Base-by-base conservation (phyloP, 2,888 invertebrate species). In the Oxytorus armatus region DNA sequence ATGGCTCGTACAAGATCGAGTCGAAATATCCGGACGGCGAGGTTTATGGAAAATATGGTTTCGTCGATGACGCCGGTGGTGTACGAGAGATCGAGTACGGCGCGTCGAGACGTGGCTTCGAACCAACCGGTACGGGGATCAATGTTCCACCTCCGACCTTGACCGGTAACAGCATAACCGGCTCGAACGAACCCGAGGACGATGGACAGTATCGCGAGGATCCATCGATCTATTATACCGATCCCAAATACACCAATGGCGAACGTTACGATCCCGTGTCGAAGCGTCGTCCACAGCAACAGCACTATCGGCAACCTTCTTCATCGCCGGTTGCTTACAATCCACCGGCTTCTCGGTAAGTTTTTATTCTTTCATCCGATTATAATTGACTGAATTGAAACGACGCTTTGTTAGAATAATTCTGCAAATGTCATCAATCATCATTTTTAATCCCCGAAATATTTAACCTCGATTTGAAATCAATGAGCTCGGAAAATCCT, bases 1-100 rank as follows among this genome's bases (percentile, higher is more conserved):
- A 97, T 88, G 97, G 96, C 8, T 95, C 96, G 61, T 97, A 96
- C 93, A 97, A 97, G 92, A 97, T 97, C 82, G 97, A 97, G 91
- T 97, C 97, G 0, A 97, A 97, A 91, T 96, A 96, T 87, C 94
- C 96, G 0, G 95, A 94, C 55, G 97, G 97, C 0, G 97, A 97
- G 87, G 96, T 97, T 0, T 96, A 95, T 65, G 97, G 97, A 77
- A 97, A 97, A 90, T 97, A 97, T 88, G 97, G 97, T n/a, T 97
- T 97, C 90, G 94, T 97, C 0, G 97, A 97, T 85, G 96, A 96
- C 87, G 93, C 92, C 23, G 97, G 97, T 0, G 94, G 94, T 86
- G 87, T 94, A 21, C 93, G 97, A 72, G 96, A 97, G 92, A 94
- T 97, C 21, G 96, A 97, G 82, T 98, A 98, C 89, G 97, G 97